These are phyloP conservation scores for Styela clava DNA, from an alignment of 23 tunicate species.

Conservation along the genomic window DNA sequence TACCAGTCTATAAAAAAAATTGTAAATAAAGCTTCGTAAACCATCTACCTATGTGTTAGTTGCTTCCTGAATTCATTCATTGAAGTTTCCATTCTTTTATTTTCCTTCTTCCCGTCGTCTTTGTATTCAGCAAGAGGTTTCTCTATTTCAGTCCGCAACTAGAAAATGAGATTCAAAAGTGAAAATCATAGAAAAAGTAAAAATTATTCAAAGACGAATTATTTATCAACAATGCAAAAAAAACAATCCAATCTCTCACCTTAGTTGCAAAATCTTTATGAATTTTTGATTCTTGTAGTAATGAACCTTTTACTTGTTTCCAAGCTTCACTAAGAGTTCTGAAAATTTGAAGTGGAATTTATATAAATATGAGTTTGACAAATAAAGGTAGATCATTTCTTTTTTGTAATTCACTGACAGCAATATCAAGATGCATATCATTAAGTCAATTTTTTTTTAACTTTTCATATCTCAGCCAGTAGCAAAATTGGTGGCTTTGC, in stretches of 20 bases:
- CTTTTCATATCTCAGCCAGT: no score
- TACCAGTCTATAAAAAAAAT: no score
- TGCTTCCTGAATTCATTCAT: slow-evolving; percentile 68
- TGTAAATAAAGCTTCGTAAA: no score
- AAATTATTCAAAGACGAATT: no score
- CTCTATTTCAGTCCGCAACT: slow-evolving; percentile 66
- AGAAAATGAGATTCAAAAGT: not conserved
- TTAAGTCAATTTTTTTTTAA: not conserved
- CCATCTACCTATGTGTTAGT: slow-evolving; percentile 59
- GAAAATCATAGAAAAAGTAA: no score
- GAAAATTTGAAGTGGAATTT: no score
- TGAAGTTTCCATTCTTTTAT: slow-evolving; percentile 55
- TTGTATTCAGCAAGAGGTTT: slow-evolving; percentile 60
- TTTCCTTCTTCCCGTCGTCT: slow-evolving; percentile 72
- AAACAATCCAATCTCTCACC: no score
- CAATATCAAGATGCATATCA: no score
- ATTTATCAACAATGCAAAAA: no score
- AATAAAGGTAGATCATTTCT: not conserved
- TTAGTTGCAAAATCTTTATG: slow-evolving; percentile 82
- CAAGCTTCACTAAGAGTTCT: slow-evolving; percentile 70
- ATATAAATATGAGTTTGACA: not conserved
- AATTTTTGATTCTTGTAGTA: slow-evolving; percentile 55
- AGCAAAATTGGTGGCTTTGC: no score
- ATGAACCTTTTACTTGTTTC: slow-evolving; percentile 73
- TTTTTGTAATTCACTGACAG: not conserved